Conservation (phyloP, 2,797 vertebrate species). For the Falco biarmicus region DNA sequence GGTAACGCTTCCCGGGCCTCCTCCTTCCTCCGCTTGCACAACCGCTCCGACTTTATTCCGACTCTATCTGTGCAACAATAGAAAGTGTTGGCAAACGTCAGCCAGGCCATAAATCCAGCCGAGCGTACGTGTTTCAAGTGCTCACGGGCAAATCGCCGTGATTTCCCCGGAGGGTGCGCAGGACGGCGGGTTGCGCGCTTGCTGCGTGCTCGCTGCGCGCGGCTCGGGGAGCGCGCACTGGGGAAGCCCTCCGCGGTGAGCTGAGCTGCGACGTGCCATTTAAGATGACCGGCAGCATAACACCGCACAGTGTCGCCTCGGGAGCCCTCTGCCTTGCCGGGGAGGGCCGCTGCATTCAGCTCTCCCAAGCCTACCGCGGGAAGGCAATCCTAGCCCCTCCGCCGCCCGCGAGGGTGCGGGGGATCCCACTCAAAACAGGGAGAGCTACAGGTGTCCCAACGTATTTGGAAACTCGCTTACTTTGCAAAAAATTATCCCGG, state of each 20-base stretch:
- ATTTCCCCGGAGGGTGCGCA: not conserved
- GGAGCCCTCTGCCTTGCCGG: not conserved
- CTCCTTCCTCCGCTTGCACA: not conserved
- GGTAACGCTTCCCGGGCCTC: not conserved
- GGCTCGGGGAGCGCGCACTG: not conserved
- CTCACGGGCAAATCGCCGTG: not conserved
- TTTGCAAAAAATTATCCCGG: not conserved
- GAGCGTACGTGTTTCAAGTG: not conserved
- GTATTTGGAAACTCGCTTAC: not conserved
- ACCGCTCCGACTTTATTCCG: not conserved
- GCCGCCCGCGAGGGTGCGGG: not conserved
- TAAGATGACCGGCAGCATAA: not conserved
- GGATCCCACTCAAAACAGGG: not conserved
- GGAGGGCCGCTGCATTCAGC: not conserved
- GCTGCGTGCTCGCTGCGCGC: not conserved
- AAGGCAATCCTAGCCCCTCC: not conserved
- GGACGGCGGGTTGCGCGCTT: not conserved
- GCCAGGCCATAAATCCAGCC: not conserved
- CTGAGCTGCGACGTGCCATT: not conserved
- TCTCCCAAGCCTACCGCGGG: not conserved
- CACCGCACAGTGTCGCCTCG: not conserved
- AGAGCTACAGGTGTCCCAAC: not conserved
- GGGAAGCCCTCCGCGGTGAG: rapidly evolving
- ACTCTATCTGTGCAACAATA: not conserved
- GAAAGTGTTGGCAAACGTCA: not conserved